Conservation (phyloP, 2,797 vertebrate genomes). For the Sylvia borin region DNA sequence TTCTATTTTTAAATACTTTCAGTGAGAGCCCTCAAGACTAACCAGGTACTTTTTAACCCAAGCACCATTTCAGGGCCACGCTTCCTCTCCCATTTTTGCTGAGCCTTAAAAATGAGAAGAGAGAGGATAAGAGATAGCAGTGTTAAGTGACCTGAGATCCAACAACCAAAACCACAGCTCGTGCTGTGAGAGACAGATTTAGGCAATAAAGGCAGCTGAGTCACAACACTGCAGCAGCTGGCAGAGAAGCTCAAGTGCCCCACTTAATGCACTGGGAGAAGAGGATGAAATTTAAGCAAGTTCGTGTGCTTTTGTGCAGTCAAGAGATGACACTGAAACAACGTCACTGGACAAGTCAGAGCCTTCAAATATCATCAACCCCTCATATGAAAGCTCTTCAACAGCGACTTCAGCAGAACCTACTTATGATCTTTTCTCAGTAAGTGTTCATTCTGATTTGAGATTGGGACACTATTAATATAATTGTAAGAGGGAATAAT, state of each 20-base stretch:
- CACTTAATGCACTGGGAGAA: not conserved
- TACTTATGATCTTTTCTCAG: conserved; percentile 55
- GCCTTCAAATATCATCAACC: conserved; percentile 83
- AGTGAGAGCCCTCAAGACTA: not conserved
- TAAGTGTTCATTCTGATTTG: conserved; percentile 65
- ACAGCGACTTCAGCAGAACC: conserved; percentile 7
- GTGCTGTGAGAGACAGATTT: not conserved
- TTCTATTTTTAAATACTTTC: not conserved
- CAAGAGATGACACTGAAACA: conserved; percentile 77
- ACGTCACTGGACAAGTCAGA: conserved; percentile 60
- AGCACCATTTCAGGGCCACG: not conserved
- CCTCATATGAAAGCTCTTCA: conserved; percentile 79
- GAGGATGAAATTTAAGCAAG: not conserved
- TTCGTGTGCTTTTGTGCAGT: conserved; percentile 69
- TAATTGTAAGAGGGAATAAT: not conserved
- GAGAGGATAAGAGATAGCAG: not conserved
- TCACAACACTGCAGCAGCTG: not conserved
- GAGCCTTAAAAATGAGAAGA: not conserved
- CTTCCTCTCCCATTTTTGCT: not conserved
- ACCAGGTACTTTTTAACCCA: not conserved
- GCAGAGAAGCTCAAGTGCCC: not conserved
- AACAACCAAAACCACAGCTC: not conserved
- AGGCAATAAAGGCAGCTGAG: not conserved
- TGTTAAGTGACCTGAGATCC: not conserved
- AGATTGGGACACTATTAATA: not conserved